Evolutionary conservation across 2,888 invertebrate species (phyloP), one percentile per base, ranked within the genome.

Genomic region (Temnothorax ravouxi): DNA sequence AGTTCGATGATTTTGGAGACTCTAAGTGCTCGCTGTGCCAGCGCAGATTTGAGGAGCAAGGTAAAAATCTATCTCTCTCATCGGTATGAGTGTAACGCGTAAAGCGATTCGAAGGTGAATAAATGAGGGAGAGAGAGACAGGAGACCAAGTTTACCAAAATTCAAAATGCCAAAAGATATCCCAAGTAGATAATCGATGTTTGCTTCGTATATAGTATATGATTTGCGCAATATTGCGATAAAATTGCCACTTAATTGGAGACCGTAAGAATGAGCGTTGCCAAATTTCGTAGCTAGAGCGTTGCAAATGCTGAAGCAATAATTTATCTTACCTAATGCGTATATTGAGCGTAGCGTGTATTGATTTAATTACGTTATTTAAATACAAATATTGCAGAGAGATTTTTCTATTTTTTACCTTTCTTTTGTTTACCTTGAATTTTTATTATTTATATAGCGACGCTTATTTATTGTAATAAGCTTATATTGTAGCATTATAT

Each of bases 11-110:
- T 90, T 94, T 93, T 86, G 95, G 95, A 90, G 94, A 96, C 95
- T 96, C 96, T 95, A 96, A 96, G 96, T 97, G 97, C 95, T 97
- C 96, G 95, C 96, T 97, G 96, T 97, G 97, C 96, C 97, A 97
- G 96, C 96, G 97, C 96, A 96, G 97, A 95, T 97, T 97, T 96
- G 97, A 97, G 95, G 96, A 96, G 96, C 97, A 97, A 97, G 97
- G 97, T 97, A 97, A 96, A 95, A 95, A 88, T 89, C 25, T 66
- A 66, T 66, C 64, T 66, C 62, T 62, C 64, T 66, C 88, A 86
- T 64, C 64, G 67, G 74, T 62, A 64, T 44, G 77, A 54, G 38
- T 77, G 54, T 83, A 87, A 79, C 25, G 72, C 56, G 59, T 52
- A 77, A 66, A 82, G 44, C 11, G 4, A 80, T 34, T 77, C 13